These are phyloP conservation scores for Psettodes erumei DNA, from an alignment of 2,113 vertebrate genomes.

Conservation along the genomic window DNA sequence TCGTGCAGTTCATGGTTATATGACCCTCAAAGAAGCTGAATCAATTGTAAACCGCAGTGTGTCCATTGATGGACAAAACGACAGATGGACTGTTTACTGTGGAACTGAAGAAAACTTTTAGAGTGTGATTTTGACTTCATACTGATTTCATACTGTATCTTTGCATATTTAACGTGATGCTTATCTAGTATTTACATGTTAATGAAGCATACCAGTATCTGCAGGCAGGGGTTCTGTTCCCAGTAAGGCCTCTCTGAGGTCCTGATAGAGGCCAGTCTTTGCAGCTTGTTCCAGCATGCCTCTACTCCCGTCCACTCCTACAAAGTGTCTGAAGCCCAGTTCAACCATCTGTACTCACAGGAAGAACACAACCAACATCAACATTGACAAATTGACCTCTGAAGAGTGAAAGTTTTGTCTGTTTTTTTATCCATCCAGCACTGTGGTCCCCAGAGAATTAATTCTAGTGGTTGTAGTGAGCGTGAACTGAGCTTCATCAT, in stretches of 20 bases:
- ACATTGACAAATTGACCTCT: background rate
- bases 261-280: background rate
- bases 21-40: background rate
- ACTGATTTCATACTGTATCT: no score
- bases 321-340: background rate
- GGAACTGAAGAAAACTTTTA: no score
- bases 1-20: no score
- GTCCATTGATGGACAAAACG: no score
- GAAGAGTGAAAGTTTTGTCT: background rate
- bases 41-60: background rate
- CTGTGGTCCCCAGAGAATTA: no score
- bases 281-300: background rate
- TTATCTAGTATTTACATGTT: no score
- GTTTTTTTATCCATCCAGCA: no score
- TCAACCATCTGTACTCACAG: background rate
- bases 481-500: no score
- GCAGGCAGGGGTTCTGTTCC: background rate
- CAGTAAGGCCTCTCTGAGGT: background rate
- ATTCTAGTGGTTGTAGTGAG: no score
- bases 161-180: no score
- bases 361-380: background rate
- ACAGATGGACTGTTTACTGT: no score
- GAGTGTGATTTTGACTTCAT: no score
- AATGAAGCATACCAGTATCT: background rate
- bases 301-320: background rate